Evolutionary conservation across 2,888 invertebrate genomes (phyloP), one percentile per base, ranked within the genome.

Genomic region (Agrotis clavis): DNA sequence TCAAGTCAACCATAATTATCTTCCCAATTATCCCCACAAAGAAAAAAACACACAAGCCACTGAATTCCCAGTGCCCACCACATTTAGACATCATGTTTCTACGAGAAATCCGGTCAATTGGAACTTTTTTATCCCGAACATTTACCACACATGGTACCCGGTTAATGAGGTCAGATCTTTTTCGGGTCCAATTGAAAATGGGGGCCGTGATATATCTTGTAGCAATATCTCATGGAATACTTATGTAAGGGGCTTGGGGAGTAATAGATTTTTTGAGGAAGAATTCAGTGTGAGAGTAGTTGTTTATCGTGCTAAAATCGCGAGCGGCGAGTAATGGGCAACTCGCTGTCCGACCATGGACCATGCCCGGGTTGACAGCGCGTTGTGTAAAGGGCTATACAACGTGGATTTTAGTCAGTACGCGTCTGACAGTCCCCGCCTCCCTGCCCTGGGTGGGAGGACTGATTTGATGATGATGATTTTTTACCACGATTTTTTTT

Each of bases 61-160:
- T 41, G 47, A 47, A 62, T 72, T 57, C 59, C 16, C 25, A 25
- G 7, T 65, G 51, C 47, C 60, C 35, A 77, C 67, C 60, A 79
- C 71, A 82, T 84, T 84, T 51, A 86, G 79, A 71, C 77, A 77
- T 86, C 75, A 85, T 60, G 79, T 82, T 82, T 79, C 85, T 86
- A 71, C 79, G 77, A 70, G 62, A 47, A 21, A 50, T 57, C 61
- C 69, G 71, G 73, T 82, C 84, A 84, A 84, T 85, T 67, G 74
- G 57, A 79, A 75, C 66, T 82, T 85, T 83, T 84, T 82, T 84
- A 79, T 69, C 51, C 63, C 62, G 30, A 14, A 45, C 78, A 67
- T 86, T 79, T 30, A 54, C 45, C 77, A 82, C 78, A 86, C 76
- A 74, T 79, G 85, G 62, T 81, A 76, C 83, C 60, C 59, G 21